Conservation (phyloP, 1,140 invertebrate species). For the Drosophila sp. region DNA sequence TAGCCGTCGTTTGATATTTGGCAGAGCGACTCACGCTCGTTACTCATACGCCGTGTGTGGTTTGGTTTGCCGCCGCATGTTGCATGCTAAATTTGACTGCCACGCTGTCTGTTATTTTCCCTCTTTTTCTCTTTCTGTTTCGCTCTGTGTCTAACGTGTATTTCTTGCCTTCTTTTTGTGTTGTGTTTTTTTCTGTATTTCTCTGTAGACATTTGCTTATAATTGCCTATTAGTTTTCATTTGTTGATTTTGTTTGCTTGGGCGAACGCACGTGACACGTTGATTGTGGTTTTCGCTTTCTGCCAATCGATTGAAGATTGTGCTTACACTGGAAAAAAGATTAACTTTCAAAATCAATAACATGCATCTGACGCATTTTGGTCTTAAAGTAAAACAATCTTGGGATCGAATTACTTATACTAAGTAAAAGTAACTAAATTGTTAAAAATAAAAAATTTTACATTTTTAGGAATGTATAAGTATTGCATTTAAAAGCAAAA, state of each 20-base stretch:
- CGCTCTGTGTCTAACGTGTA: background rate
- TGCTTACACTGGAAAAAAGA: too few relatives aligned
- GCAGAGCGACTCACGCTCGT: constrained; percentile 17
- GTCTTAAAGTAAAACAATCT: too few relatives aligned
- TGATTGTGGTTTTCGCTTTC: constrained; percentile 21
- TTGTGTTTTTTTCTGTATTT: constrained; percentile 7
- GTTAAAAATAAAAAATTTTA: too few relatives aligned
- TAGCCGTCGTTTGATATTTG: constrained; percentile 26
- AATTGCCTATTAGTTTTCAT: constrained; percentile 81
- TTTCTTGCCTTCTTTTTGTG: background rate
- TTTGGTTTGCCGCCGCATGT: constrained; percentile 27
- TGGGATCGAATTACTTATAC: too few relatives aligned
- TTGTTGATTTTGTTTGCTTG: constrained; percentile 68
- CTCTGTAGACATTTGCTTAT: constrained; percentile 58
- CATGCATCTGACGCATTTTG: too few relatives aligned
- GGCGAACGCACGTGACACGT: constrained; percentile 57
- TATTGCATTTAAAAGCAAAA: too few relatives aligned
- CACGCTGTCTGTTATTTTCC: background rate
- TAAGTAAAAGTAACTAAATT: too few relatives aligned
- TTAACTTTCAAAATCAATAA: too few relatives aligned
- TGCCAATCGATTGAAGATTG: constrained; percentile 31
- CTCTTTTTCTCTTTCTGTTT: background rate
- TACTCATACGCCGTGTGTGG: constrained; percentile 37
- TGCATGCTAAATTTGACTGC: constrained; percentile 36
- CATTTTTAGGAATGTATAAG: too few relatives aligned